A percentile compares a stretch with the other conserved stretches of the same genome.
Conservation (phyloP, 2,113 vertebrate species). For the Oryzias woworae region DNA sequence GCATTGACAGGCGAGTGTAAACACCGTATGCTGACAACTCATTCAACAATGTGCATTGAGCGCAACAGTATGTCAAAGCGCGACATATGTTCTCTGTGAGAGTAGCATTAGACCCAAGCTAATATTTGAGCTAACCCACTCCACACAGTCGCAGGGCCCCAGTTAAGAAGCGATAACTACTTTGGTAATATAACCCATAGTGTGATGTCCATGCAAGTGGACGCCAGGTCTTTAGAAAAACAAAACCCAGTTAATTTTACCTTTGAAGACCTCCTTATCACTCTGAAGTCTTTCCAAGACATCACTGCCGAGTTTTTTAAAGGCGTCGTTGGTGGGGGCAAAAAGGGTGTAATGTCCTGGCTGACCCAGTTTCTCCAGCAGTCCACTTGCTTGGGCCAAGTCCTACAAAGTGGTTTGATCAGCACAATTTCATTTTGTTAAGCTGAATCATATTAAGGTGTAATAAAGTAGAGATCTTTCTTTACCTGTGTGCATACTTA, state of each 20-base stretch:
- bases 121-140: too few species aligned
- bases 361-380: slow-evolving; percentile 84
- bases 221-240: not conserved
- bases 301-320: slow-evolving; percentile 83
- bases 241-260: slow-evolving; percentile 66
- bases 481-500: slow-evolving; percentile 35
- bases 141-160: too few species aligned
- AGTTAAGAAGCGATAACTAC: too few species aligned
- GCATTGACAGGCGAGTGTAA: too few species aligned
- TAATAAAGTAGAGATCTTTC: not conserved
- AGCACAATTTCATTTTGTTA: slow-evolving; percentile 1
- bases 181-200: too few species aligned
- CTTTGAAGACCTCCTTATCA: slow-evolving; percentile 86
- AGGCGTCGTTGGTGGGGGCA: slow-evolving; percentile 94
- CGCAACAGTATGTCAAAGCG: too few species aligned
- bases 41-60: too few species aligned
- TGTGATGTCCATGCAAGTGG: too few species aligned
- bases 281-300: slow-evolving; percentile 86
- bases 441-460: slow-evolving; percentile 1
- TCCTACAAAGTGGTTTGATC: slow-evolving; percentile 72
- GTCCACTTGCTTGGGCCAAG: slow-evolving; percentile 77
- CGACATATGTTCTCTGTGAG: not conserved
- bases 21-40: too few species aligned
- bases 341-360: slow-evolving; percentile 92
- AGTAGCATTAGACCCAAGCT: too few species aligned